These are phyloP conservation scores for Bicyclus anynana DNA, from an alignment of 1,140 invertebrate species.

Conservation along the genomic window DNA sequence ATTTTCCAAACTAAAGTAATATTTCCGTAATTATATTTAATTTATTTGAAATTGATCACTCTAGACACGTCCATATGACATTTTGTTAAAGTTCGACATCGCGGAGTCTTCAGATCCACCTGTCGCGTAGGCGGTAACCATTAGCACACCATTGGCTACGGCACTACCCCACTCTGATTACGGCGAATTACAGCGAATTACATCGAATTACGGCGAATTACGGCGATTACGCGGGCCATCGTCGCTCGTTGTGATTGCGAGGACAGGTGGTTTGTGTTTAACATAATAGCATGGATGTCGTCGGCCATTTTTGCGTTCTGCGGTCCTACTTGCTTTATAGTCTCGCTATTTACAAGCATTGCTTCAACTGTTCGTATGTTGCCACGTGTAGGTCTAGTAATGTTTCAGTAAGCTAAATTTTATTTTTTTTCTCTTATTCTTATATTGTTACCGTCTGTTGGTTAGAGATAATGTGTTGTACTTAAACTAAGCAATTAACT, in stretches of 20 bases:
- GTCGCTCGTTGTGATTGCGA: slow-evolving; percentile 17
- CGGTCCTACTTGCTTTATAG: neutral
- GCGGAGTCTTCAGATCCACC: slow-evolving; percentile 11
- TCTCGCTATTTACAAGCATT: no score
- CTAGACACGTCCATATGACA: no score
- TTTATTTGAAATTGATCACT: no score
- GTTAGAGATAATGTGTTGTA: no score
- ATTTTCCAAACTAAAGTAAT: no score
- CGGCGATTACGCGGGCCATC: slow-evolving; percentile 27
- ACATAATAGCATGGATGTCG: slow-evolving; percentile 12
- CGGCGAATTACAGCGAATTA: slow-evolving; percentile 22
- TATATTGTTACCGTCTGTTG: no score
- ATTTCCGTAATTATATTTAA: no score
- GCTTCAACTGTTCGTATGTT: no score
- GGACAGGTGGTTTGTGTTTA: slow-evolving; percentile 16
- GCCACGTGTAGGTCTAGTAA: no score
- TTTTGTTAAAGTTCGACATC: neutral
- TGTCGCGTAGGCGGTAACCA: slow-evolving; percentile 19
- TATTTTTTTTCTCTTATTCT: no score
- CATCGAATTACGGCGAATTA: slow-evolving; percentile 26
- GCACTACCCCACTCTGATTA: slow-evolving; percentile 26
- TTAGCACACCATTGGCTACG: slow-evolving; percentile 31
- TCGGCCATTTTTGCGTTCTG: slow-evolving; percentile 13
- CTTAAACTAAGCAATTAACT: no score
- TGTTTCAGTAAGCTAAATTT: no score